Conservation (phyloP, 1,140 invertebrate genomes). For the Camponotus vicinus region DNA sequence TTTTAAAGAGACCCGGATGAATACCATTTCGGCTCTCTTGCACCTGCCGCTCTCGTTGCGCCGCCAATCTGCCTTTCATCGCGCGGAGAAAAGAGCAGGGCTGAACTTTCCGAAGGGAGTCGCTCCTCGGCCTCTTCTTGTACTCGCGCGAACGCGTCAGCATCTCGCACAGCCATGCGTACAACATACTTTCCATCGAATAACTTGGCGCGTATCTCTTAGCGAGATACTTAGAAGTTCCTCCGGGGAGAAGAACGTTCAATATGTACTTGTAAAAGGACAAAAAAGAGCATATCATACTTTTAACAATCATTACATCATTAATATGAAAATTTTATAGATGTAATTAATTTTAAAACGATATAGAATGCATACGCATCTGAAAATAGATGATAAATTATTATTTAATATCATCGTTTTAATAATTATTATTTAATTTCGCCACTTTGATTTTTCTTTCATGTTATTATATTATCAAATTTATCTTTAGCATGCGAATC, state of each 20-base stretch:
- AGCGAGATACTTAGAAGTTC: not conserved
- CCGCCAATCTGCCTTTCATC: conserved; percentile 55
- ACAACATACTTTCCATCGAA: conserved; percentile 10
- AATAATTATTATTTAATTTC: not conserved
- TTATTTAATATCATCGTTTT: no score
- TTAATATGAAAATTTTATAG: not conserved
- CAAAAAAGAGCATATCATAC: no score
- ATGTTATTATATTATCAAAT: not conserved
- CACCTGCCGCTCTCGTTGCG: conserved; percentile 49
- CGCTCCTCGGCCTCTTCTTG: not conserved
- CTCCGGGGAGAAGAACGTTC: not conserved
- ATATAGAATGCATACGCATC: not conserved
- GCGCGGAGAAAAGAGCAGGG: conserved; percentile 12
- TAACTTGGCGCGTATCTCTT: conserved; percentile 5
- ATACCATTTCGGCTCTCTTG: conserved; percentile 66
- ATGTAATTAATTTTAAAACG: not conserved
- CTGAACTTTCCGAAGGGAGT: conserved; percentile 36
- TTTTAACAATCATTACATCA: not conserved
- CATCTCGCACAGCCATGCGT: conserved; percentile 24
- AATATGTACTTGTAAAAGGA: not conserved
- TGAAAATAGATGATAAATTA: not conserved
- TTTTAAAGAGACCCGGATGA: conserved; percentile 69
- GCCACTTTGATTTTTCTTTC: not conserved
- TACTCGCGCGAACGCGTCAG: conserved; percentile 20
- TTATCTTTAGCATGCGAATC: conserved; percentile 37